phyloP scores from a whole-genome alignment of 2,113 vertebrate genomes.

The Chroicocephalus ridibundus region DNA sequence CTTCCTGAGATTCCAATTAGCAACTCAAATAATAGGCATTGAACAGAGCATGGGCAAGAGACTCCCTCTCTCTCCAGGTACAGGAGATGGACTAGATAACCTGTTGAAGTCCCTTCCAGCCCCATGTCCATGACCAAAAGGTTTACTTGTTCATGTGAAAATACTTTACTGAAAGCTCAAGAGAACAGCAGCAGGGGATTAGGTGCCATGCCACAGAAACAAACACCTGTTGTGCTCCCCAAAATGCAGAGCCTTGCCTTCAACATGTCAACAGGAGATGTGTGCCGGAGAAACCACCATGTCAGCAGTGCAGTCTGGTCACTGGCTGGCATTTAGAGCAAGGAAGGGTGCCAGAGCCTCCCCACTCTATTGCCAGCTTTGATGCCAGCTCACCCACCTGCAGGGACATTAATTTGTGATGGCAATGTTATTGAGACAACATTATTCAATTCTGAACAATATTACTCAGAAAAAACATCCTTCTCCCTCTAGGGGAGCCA shows the following conservation, averaged over 20 bases:
- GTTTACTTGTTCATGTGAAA: background rate
- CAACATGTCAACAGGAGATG: background rate
- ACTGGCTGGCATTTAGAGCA: background rate
- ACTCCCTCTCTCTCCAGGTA: background rate
- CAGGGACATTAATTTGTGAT: background rate
- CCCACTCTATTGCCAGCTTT: background rate
- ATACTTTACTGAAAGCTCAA: background rate
- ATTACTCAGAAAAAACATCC: background rate
- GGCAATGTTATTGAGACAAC: background rate
- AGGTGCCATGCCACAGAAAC: background rate
- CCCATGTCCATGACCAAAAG: background rate
- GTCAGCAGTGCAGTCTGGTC: background rate
- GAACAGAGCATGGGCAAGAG: background rate
- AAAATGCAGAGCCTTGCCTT: background rate
- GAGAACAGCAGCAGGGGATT: background rate
- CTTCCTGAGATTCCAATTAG: background rate
- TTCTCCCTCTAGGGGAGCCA: background rate
- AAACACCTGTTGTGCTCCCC: background rate
- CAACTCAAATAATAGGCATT: background rate
- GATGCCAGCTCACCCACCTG: background rate
- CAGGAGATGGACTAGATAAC: background rate
- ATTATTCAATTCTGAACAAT: background rate
- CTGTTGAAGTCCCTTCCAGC: background rate
- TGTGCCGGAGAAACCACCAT: background rate
- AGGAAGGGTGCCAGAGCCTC: background rate